A percentile compares a stretch with the other conserved stretches of the same genome.
Conservation (phyloP, 2,888 invertebrate genomes). For the Melanotus villosus region DNA sequence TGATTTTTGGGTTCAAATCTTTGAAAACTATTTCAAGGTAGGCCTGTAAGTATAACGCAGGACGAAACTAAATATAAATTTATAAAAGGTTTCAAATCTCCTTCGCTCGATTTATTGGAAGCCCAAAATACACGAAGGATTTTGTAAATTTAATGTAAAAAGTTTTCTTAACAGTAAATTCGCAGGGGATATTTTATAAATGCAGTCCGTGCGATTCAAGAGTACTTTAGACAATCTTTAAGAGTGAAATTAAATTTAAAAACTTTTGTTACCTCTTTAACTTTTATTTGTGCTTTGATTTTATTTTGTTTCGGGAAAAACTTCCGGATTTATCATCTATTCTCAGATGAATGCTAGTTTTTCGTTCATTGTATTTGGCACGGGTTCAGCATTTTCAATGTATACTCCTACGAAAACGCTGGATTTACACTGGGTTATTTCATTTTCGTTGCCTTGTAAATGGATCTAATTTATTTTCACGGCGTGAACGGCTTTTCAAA, state of each 20-base stretch:
- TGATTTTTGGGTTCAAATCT: too few relatives aligned
- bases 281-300: slow-evolving; percentile 20
- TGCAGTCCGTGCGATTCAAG: too few relatives aligned
- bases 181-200: too few relatives aligned
- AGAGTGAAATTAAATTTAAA: slow-evolving; percentile 19
- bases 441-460: slow-evolving; percentile 11
- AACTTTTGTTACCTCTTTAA: slow-evolving; percentile 27
- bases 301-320: slow-evolving; percentile 28
- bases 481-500: neutral
- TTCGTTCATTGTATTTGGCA: slow-evolving; percentile 25
- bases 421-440: slow-evolving; percentile 12
- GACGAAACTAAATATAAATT: too few relatives aligned
- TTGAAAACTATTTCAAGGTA: too few relatives aligned
- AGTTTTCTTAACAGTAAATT: too few relatives aligned
- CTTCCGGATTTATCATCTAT: slow-evolving; percentile 20
- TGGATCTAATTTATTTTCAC: slow-evolving; percentile 2
- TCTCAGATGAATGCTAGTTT: slow-evolving; percentile 26
- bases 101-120: too few relatives aligned
- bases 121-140: too few relatives aligned
- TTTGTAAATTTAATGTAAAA: too few relatives aligned
- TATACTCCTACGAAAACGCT: neutral
- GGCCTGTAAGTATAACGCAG: too few relatives aligned
- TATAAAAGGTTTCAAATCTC: too few relatives aligned
- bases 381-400: slow-evolving; percentile 22
- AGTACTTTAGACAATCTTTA: neutral